Base-by-base conservation (phyloP, 2,888 invertebrate species). In the Branchellion lobata region DNA sequence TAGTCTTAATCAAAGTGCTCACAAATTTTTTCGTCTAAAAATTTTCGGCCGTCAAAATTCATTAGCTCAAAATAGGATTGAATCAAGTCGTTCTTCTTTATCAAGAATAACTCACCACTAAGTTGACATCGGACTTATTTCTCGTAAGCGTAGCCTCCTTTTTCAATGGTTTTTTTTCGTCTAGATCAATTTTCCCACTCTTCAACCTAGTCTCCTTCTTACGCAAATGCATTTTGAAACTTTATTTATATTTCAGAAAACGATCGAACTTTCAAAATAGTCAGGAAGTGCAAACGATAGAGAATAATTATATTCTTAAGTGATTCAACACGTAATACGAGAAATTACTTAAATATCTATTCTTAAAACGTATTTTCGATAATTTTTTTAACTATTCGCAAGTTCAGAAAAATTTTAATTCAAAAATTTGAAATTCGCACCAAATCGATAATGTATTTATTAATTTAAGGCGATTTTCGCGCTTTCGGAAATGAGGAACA, bases 401-500 rank as follows among this genome's bases (percentile, higher is more conserved):
- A 47, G 36, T 61, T 33, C 34, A n/a, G 34, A n/a, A 29, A 31
- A 34, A 47, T 29, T 57, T 34, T 31, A n/a, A 61, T 33, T 71
- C 61, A 40, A 61, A 79, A 79, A 79, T 57, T 40, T 79, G 53
- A 73, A 79, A 61, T 53, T 65, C 47, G 65, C 34, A 79, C 79
- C 65, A 65, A 65, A 47, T 74, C 53, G 51, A 75, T 61, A 36
- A 36, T 36, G 74, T 79, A 75, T 79, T 79, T 79, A 79, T 57
- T 77, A 53, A 51, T 77, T 77, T 77, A 57, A 75, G 79, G 36
- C 24, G n/a, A 65, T 61, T 79, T 65, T 79, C 79, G 79, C 79
- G 79, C 79, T 74, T 74, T 75, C 74, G 61, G 74, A 79, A 68
- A 79, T 68, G 74, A 74, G 79, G 79, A 79, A 57, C 61, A 57